Evolutionary conservation across 2,888 invertebrate species (phyloP), one percentile per base, ranked within the genome.

Genomic region (Drosophila kanekoi): DNA sequence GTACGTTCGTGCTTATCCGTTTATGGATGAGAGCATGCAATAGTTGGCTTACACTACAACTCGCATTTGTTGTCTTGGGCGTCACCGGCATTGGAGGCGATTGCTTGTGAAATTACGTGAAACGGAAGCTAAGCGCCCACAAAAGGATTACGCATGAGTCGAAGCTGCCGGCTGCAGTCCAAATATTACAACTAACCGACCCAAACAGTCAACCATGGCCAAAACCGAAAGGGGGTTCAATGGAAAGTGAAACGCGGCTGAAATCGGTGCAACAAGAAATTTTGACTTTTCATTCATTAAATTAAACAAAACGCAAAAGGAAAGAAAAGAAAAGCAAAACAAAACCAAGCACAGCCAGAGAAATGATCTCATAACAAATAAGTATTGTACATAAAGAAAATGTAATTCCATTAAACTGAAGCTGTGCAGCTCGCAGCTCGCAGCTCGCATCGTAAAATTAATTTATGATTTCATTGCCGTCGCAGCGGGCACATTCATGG

Each of bases 101-200:
- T 63, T 28, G 43, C 43, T 57, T 59, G 49, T 48, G 59, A 53
- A 78, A 64, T 78, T 69, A 76, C 69, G 76, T 76, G 74, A 64
- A 76, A 76, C 76, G 74, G 78, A 76, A 76, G 78, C 40, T 18
- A 44, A 35, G 60, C 45, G 47, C 41, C 79, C 78, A 61, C 79
- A 78, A 78, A 76, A 78, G 78, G 76, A 78, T 76, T 78, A 76
- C 78, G 76, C 78, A 68, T 78, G 54, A 78, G 78, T 69, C 51
- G 73, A 41, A 69, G 69, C 63, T 43, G 67, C 5, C 28, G 51
- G 9, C n/a, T 14, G 45, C 20, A 23, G 41, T 49, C 66, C 63
- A 57, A 73, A 62, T 37, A 61, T 53, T 28, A 32, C 18, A 35
- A 20, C 9, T 16, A 43, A 23, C 23, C 47, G 37, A 16, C 47